Evolutionary conservation across 53 echinoderm and acorn worm genomes (phyloP).

Genomic region (Paracentrotus lividus): DNA sequence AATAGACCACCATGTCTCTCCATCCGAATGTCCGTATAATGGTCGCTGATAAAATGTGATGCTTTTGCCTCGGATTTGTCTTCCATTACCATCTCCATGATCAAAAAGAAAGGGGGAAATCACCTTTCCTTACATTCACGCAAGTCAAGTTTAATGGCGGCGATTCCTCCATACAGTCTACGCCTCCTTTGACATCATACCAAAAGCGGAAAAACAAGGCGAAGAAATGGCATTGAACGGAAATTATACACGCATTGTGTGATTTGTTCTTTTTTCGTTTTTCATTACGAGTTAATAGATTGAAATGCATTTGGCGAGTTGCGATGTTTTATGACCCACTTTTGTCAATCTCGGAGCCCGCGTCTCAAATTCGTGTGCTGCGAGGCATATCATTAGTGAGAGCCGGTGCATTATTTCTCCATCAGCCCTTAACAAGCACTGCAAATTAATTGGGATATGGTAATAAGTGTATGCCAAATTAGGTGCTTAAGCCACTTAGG

Average conservation of each 20-base stretch:
- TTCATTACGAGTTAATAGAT: conserved; percentile 58
- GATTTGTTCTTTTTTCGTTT: conserved; percentile 10
- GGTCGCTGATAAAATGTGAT: conserved; percentile 46
- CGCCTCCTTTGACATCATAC: background rate
- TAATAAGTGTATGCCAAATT: conserved; percentile 66
- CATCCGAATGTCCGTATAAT: conserved; percentile 33
- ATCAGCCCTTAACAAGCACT: conserved; percentile 65
- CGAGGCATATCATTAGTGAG: conserved; percentile 46
- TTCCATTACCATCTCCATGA: background rate
- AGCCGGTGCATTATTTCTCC: conserved; percentile 60
- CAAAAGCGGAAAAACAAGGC: conserved; percentile 33
- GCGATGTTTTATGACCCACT: conserved; percentile 56
- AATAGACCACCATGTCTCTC: background rate
- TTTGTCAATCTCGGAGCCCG: conserved; percentile 49
- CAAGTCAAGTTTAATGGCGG: background rate
- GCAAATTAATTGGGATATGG: conserved; percentile 61
- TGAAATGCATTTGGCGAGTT: conserved; percentile 49
- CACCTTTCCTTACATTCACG: background rate
- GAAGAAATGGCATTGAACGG: conserved; percentile 57
- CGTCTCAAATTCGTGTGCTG: conserved; percentile 3
- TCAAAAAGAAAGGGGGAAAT: background rate
- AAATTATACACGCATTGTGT: conserved; percentile 56
- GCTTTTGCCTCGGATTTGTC: conserved; percentile 23
- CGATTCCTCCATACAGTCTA: background rate
- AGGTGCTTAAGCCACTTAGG: conserved; percentile 66